phyloP scores from a whole-genome alignment of 2,888 invertebrate genomes.

The Tipula confusa region DNA sequence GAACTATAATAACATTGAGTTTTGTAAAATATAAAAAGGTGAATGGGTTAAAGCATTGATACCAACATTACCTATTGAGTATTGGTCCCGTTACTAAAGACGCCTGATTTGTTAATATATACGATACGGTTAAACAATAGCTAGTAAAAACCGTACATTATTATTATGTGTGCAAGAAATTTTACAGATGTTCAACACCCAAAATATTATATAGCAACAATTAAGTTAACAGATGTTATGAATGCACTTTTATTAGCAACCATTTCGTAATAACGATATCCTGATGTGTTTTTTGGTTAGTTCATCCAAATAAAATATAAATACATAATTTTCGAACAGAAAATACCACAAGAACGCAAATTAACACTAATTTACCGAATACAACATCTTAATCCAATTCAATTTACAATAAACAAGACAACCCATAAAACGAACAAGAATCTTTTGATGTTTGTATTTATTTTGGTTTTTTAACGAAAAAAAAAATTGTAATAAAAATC shows the following conservation, averaged over 20 bases:
- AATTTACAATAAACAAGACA: not conserved
- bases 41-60: too few species aligned
- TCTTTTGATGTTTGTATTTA: slow-evolving; percentile 14
- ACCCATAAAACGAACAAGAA: not conserved
- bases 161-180: not conserved
- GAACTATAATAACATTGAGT: too few species aligned
- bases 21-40: too few species aligned
- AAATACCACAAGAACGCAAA: not conserved
- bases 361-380: not conserved
- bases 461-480: slow-evolving; percentile 3
- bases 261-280: not conserved
- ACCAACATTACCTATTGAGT: too few species aligned
- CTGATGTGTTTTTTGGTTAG: not conserved
- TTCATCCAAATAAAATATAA: too few species aligned
- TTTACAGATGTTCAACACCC: not conserved
- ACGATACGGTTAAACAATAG: too few species aligned
- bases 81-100: too few species aligned
- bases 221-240: not conserved
- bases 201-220: not conserved
- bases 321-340: not conserved
- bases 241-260: not conserved
- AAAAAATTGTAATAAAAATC: too few species aligned
- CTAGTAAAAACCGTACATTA: too few species aligned
- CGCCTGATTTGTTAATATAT: too few species aligned
- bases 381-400: not conserved